Percentiles rank a stretch among this genome's conserved stretches.
These are phyloP conservation scores for Lordiphosa collinella DNA, from an alignment of 1,140 invertebrate species.

Conservation along the genomic window DNA sequence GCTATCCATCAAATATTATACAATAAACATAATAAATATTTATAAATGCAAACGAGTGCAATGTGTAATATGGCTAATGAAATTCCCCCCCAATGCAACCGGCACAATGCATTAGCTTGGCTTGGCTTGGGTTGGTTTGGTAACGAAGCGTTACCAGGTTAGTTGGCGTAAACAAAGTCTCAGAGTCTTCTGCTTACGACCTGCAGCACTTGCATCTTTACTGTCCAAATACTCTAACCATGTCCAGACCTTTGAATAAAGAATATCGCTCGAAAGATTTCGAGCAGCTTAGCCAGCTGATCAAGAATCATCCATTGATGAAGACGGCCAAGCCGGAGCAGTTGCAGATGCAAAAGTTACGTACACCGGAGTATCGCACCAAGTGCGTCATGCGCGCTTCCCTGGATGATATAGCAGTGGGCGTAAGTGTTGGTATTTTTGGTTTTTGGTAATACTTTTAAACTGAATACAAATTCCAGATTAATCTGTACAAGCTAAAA, in stretches of 20 bases:
- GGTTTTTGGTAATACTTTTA: not conserved
- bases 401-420: conserved; percentile 61
- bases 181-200: not conserved
- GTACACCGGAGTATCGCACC: conserved; percentile 54
- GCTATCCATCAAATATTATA: conserved; percentile 3
- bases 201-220: too few relatives aligned
- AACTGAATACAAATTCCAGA: conserved; percentile 13
- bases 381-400: conserved; percentile 72
- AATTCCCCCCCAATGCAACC: conserved; percentile 28
- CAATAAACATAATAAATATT: conserved; percentile 49
- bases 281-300: conserved; percentile 45
- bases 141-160: conserved; percentile 37
- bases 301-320: conserved; percentile 54
- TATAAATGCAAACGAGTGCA: conserved; percentile 38
- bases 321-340: conserved; percentile 14
- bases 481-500: conserved; percentile 54
- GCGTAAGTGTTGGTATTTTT: conserved; percentile 35
- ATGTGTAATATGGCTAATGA: conserved; percentile 37
- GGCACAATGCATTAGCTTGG: not conserved
- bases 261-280: conserved; percentile 60
- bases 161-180: conserved; percentile 18
- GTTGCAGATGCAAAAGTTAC: conserved; percentile 42
- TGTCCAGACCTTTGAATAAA: conserved; percentile 42
- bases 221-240: conserved; percentile 4
- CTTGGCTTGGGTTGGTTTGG: conserved; percentile 29